phyloP scores from a whole-genome alignment of 2,113 vertebrate genomes.

The Poeciliopsis prolifica region DNA sequence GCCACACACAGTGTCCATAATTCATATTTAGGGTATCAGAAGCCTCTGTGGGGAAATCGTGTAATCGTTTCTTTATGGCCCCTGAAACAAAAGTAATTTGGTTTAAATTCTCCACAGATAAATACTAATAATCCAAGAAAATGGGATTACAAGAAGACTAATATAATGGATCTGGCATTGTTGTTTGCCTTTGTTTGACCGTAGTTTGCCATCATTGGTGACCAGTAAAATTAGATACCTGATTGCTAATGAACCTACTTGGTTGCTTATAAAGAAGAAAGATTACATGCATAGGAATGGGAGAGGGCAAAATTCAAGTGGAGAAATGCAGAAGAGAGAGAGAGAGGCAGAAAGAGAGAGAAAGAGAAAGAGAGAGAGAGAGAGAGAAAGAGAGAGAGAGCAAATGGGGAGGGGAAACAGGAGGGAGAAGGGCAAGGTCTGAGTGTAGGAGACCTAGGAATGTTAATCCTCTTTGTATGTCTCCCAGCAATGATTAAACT shows the following conservation, averaged over 20 bases:
- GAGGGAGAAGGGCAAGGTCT: slow-evolving; percentile 67
- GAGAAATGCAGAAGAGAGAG: slow-evolving; percentile 22
- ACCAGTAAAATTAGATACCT: too few relatives aligned
- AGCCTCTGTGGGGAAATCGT: slow-evolving; percentile 38
- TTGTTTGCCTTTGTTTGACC: neutral
- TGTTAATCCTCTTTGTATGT: slow-evolving; percentile 81
- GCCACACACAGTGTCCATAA: slow-evolving; percentile 25
- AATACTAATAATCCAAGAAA: slow-evolving; percentile 52
- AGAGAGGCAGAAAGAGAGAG: slow-evolving; percentile 26
- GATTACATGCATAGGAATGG: neutral
- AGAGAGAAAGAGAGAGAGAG: slow-evolving; percentile 24
- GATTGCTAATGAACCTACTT: neutral
- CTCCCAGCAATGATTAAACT: slow-evolving; percentile 79
- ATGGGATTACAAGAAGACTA: neutral
- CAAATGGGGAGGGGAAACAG: slow-evolving; percentile 39
- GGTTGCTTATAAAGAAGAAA: slow-evolving; percentile 2
- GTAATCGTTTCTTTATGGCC: slow-evolving; percentile 49
- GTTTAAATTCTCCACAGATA: slow-evolving; percentile 44
- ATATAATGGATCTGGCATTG: neutral
- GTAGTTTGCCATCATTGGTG: neutral
- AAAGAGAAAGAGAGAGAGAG: slow-evolving; percentile 22
- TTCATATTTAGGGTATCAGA: slow-evolving; percentile 19
- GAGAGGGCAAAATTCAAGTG: neutral
- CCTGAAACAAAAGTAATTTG: slow-evolving; percentile 54
- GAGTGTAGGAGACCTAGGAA: slow-evolving; percentile 74